Evolutionary conservation across 2,888 invertebrate species (phyloP), one percentile per base, ranked within the genome.

Genomic region (Pyralis farinalis): DNA sequence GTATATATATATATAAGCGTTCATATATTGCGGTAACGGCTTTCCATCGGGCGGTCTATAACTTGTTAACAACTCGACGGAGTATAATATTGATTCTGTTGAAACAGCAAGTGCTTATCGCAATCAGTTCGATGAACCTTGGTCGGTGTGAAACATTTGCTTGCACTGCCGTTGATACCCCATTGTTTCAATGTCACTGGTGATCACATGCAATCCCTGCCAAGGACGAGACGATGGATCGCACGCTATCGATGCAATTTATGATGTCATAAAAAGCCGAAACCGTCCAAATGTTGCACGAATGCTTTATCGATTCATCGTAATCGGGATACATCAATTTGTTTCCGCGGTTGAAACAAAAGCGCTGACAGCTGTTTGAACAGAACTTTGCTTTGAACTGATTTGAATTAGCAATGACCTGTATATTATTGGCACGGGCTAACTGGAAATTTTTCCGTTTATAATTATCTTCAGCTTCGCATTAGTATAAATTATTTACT

Each of bases 221-320:
- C 30, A 37, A 37, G 36, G 37, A 11, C 37, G 10, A 8, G 25
- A 9, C 11, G 16, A 16, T 30, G 29, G 20, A 20, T 40, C 36
- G 51, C 72, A 76, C 71, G 78, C 71, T 48, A 75, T 37, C 63
- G 41, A 58, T 73, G 63, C 71, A 68, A 57, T 63, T 69, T 66
- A 67, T 52, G 60, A 50, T 36, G 34, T 49, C 49, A 43, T 55
- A 51, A 52, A 55, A 27, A 12, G 33, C 27, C 16, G 39, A 39
- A 39, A 39, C 33, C 33, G 33, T 39, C 16, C 33, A 11, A 25
- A 39, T 33, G 32, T 30, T 33, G 31, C 39, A 33, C 39, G 39
- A 39, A 39, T 39, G 33, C 10, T 28, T 27, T 33, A 39, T 39
- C 37, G 37, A 37, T 37, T 37, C 11, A n/a, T 10, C 22, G 11